Evolutionary conservation across 2,797 vertebrate species (phyloP).

Genomic region (Phalloptychus januarius): DNA sequence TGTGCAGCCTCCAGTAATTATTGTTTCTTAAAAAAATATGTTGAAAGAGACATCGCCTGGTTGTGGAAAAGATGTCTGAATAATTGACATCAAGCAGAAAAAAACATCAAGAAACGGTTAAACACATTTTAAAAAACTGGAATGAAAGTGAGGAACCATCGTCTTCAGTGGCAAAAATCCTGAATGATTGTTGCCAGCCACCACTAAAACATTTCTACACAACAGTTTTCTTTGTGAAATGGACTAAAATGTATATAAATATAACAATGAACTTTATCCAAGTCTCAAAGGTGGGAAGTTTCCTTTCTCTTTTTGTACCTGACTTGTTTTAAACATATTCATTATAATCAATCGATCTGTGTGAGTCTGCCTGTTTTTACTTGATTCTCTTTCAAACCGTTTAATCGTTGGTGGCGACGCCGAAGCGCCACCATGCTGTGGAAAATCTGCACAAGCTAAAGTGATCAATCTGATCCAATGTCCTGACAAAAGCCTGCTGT

Average conservation of each 20-base stretch:
- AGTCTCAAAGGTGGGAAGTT: background rate
- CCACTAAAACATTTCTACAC: background rate
- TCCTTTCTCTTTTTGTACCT: background rate
- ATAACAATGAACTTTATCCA: background rate
- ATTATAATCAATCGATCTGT: background rate
- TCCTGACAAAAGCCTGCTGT: conserved; percentile 80
- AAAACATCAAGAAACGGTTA: background rate
- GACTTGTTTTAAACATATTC: conserved; percentile 1
- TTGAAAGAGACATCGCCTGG: background rate
- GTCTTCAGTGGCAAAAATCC: background rate
- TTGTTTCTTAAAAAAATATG: background rate
- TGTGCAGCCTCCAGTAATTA: too few species aligned
- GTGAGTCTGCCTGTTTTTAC: conserved; percentile 15
- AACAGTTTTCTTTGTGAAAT: background rate
- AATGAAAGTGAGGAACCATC: background rate
- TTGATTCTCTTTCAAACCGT: conserved; percentile 21
- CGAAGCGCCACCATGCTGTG: conserved; percentile 59
- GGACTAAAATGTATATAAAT: background rate
- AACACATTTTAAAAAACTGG: background rate
- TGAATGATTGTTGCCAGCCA: background rate
- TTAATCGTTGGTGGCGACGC: conserved; percentile 33
- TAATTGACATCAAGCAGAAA: background rate
- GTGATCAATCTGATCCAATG: conserved; percentile 75
- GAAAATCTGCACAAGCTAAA: conserved; percentile 72
- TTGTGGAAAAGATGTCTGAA: background rate